These are phyloP conservation scores for Orthonevra nobilis DNA, from an alignment of 2,888 invertebrate genomes.

Conservation along the genomic window DNA sequence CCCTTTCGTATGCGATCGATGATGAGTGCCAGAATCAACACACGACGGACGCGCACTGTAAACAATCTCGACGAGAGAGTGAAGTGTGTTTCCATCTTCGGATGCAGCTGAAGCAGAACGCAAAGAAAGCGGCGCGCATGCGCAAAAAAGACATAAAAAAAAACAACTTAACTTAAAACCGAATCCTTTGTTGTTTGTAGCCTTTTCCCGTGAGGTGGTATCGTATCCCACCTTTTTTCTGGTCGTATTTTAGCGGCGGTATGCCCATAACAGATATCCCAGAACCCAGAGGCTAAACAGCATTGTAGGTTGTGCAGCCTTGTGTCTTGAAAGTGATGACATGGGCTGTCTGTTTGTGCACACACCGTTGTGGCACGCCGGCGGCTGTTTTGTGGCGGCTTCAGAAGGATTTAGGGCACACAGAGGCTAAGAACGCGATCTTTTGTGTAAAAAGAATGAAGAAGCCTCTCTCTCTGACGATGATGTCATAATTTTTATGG, in stretches of 20 bases:
- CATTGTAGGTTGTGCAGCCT: constrained; percentile 1
- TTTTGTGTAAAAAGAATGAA: constrained; percentile 21
- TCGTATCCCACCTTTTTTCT: constrained; percentile 21
- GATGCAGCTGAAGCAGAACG: constrained; percentile 35
- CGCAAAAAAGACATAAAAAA: too few species aligned
- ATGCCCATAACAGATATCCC: constrained; percentile 6
- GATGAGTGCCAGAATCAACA: constrained; percentile 35
- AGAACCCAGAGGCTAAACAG: constrained; percentile 11
- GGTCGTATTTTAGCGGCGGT: constrained; percentile 33
- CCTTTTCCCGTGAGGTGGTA: constrained; percentile 26
- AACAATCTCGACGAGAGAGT: too few species aligned
- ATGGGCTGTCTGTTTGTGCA: constrained; percentile 60
- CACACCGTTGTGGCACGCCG: constrained; percentile 13
- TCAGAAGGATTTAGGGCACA: constrained; percentile 28
- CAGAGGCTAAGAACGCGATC: neutral
- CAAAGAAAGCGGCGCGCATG: constrained; percentile 27
- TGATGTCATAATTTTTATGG: constrained; percentile 65
- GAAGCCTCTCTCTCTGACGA: too few species aligned
- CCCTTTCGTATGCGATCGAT: constrained; percentile 5
- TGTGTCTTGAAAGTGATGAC: constrained; percentile 51
- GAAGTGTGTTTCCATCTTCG: too few species aligned
- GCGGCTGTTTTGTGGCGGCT: constrained; percentile 8
- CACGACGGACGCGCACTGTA: constrained; percentile 17
- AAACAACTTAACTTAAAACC: too few species aligned
- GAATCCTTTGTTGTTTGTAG: constrained; percentile 37